A percentile compares a stretch with the other conserved stretches of the same genome.
Conservation (phyloP, 1,140 invertebrate genomes). For the Eriocheir sinensis region DNA sequence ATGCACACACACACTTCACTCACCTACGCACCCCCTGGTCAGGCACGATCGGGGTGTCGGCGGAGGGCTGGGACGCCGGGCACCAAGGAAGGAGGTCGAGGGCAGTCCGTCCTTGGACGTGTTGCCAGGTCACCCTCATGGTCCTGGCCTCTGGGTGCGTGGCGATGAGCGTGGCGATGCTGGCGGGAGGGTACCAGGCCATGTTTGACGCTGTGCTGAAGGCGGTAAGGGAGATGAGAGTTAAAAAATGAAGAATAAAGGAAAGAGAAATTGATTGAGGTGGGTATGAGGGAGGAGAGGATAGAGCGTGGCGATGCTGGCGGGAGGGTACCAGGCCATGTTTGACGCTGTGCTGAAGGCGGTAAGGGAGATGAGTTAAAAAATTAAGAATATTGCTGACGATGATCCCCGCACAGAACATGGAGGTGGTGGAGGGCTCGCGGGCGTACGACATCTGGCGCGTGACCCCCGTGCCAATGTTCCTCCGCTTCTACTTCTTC, state of each 20-base stretch:
- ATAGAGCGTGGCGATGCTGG: slow-evolving; percentile 30
- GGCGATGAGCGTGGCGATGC: neutral
- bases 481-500: slow-evolving; percentile 83
- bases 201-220: slow-evolving; percentile 26
- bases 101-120: no score
- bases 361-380: neutral
- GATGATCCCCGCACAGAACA: neutral
- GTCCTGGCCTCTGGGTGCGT: neutral
- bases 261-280: no score
- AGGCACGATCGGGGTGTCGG: neutral
- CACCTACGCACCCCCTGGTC: neutral
- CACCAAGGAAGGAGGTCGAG: neutral
- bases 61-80: neutral
- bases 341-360: slow-evolving; percentile 1
- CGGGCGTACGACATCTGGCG: slow-evolving; percentile 52
- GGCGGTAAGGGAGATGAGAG: neutral
- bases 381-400: neutral
- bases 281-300: no score
- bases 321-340: neutral
- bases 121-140: slow-evolving; percentile 46
- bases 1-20: neutral
- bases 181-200: neutral
- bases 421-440: slow-evolving; percentile 44
- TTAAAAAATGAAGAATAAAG: no score
- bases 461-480: slow-evolving; percentile 81